Conservation (phyloP, 2,797 vertebrate genomes). For the Muscicapa striata region DNA sequence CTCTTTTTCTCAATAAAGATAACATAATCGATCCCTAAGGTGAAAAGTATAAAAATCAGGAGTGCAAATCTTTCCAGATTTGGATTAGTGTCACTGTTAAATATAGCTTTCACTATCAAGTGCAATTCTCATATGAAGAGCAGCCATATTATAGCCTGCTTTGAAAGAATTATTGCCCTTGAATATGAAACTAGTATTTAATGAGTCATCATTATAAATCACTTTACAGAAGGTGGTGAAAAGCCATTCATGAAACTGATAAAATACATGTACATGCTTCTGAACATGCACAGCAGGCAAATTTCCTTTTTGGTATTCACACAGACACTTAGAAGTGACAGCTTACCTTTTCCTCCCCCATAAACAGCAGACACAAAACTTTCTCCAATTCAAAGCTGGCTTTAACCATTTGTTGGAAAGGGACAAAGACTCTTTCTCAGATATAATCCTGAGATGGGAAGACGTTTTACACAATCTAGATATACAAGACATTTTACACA, state of each 20-base stretch:
- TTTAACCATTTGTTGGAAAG: not conserved
- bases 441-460: not conserved
- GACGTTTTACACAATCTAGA: not conserved
- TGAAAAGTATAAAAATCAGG: constrained; percentile 10
- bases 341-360: not conserved
- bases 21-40: not conserved
- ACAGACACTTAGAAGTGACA: not conserved
- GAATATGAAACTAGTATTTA: constrained; percentile 18
- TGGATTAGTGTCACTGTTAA: not conserved
- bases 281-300: not conserved
- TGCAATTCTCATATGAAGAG: not conserved
- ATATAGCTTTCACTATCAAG: not conserved
- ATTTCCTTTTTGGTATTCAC: constrained; percentile 3
- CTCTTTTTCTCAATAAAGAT: not conserved
- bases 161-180: not conserved
- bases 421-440: not conserved
- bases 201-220: constrained; percentile 29
- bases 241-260: constrained; percentile 1
- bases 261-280: not conserved
- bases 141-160: not conserved
- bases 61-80: not conserved
- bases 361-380: not conserved
- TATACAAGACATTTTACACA: not conserved
- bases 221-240: not conserved
- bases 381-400: not conserved